Percentiles rank a stretch among this genome's conserved stretches.
phyloP scores from a whole-genome alignment of 2,797 vertebrate genomes.

The Pipistrellus pipistrellus region DNA sequence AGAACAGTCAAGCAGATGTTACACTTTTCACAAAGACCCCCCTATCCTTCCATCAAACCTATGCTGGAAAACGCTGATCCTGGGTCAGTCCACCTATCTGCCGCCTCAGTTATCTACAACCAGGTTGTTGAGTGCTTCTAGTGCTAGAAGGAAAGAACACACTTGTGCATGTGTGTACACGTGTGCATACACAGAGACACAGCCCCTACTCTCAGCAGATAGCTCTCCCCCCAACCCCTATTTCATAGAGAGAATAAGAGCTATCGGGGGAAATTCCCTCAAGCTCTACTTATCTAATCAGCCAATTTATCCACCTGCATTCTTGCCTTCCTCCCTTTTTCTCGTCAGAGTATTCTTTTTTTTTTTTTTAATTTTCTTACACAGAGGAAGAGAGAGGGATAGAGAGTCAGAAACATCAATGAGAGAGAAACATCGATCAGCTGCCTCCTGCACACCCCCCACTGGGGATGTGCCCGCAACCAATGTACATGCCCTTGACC shows the following conservation, averaged over 20 bases:
- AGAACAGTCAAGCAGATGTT: constrained; percentile 45
- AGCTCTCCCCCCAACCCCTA: not conserved
- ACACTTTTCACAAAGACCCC: constrained; percentile 2
- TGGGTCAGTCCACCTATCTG: not conserved
- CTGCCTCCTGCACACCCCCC: no score
- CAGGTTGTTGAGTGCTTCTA: not conserved
- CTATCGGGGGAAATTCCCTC: constrained; percentile 9
- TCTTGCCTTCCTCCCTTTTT: constrained; percentile 44
- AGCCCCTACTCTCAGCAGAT: not conserved
- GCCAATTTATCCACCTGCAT: not conserved
- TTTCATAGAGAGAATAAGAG: constrained; percentile 33
- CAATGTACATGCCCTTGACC: no score
- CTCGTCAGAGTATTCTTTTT: no score
- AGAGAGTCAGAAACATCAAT: no score
- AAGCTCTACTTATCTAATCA: not conserved
- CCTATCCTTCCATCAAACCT: constrained; percentile 39
- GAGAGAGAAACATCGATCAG: no score
- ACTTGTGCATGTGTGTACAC: not conserved
- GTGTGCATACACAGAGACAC: not conserved
- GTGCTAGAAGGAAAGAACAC: not conserved
- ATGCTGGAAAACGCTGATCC: constrained; percentile 46
- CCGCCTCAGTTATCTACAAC: not conserved
- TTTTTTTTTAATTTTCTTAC: no score
- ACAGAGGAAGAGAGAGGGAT: no score
- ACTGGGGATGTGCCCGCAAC: no score